Conservation (phyloP, 2,113 vertebrate species). For the Lophura nycthemera region DNA sequence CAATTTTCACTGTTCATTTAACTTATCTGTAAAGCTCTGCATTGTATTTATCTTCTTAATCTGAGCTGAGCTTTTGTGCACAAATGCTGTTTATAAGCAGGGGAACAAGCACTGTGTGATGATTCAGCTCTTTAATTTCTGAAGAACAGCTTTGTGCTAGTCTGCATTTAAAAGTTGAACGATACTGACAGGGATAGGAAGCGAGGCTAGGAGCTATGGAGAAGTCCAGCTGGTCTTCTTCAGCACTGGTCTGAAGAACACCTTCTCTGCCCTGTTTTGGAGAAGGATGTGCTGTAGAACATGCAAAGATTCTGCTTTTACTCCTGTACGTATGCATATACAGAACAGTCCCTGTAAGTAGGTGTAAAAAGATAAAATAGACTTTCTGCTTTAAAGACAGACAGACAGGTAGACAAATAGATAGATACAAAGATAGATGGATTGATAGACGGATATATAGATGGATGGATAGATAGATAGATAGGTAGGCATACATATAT, state of each 20-base stretch:
- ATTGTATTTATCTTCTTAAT: constrained; percentile 35
- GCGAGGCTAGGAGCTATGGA: background rate
- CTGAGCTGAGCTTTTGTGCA: background rate
- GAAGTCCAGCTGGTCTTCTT: background rate
- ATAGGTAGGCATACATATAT: background rate
- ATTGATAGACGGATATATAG: background rate
- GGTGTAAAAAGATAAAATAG: background rate
- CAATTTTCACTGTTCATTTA: constrained; percentile 39
- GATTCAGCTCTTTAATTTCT: background rate
- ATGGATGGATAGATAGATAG: background rate
- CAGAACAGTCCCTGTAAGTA: background rate
- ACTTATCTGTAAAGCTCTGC: constrained; percentile 20
- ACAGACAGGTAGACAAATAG: background rate
- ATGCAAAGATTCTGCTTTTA: background rate
- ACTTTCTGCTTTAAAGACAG: background rate
- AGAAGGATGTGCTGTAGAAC: background rate
- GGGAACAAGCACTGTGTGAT: background rate
- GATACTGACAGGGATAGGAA: background rate
- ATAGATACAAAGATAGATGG: background rate
- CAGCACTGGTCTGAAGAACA: background rate
- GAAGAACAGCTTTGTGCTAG: background rate
- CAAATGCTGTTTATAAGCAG: background rate
- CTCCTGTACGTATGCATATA: background rate
- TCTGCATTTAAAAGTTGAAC: background rate
- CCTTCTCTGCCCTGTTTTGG: background rate